Base-by-base conservation (phyloP, 2,113 vertebrate species). In the Malaclemys terrapin region DNA sequence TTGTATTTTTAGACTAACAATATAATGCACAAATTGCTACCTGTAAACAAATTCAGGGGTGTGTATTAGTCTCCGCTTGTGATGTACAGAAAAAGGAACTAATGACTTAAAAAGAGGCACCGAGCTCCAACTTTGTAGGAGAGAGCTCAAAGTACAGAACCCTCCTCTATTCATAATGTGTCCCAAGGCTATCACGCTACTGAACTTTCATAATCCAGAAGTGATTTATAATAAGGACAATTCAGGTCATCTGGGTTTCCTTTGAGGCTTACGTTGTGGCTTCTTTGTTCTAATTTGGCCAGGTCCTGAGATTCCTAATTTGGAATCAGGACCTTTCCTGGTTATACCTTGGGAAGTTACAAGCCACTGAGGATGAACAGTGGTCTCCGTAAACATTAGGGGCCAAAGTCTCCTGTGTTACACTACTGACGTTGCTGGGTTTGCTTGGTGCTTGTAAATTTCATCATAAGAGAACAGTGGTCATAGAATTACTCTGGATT, bases 201-300 rank as follows among this genome's bases (percentile, higher is more conserved):
- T 82, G 87, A 93, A 59, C 42, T 80, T n/a, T 95, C 80, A 62
- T 91, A 87, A 84, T 82, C 93, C 95, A 96, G 83, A 96, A 90
- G 25, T 17, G 79, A 11, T 59, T 90, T 84, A 87, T 95, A 50
- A 84, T 76, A 76, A 80, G 85, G 89, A 90, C 87, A 90, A 1
- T 89, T 84, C 45, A 94, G 84, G 87, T 92, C 78, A 80, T 27
- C 88, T 89, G 42, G 94, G 31, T 57, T 84, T 92, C 90, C 90
- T 89, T 59, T 38, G 91, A 88, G 62, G 84, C 84, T 89, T 89
- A 87, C 90, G 20, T 82, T 87, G 76, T 80, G 84, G 59, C 84
- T 93, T 90, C 89, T 89, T 93, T 82, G 50, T 86, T 45, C 81
- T 95, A 78, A 86, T 27, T 94, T 83, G 95, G 78, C 52, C 53